Evolutionary conservation across 2,797 vertebrate species (phyloP).

Genomic region (Mus caroli): DNA sequence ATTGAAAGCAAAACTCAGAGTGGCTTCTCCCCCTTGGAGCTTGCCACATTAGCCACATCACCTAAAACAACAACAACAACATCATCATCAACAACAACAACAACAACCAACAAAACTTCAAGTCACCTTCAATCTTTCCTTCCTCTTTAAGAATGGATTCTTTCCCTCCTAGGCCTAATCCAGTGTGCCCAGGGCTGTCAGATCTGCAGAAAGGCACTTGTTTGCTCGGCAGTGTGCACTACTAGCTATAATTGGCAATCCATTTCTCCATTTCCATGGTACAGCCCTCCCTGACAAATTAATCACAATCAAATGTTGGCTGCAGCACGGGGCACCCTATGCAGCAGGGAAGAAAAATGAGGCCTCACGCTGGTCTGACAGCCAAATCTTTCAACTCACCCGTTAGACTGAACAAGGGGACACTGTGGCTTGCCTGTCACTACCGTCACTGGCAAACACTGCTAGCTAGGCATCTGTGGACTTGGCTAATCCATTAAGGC

Average conservation of each 20-base stretch:
- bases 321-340: conserved; percentile 87
- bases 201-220: conserved; percentile 77
- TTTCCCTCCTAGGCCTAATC: conserved; percentile 71
- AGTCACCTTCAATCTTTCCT: conserved; percentile 69
- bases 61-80: not conserved
- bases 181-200: conserved; percentile 85
- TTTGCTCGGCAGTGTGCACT: conserved; percentile 89
- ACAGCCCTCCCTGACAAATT: conserved; percentile 94
- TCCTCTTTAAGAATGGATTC: conserved; percentile 81
- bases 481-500: conserved; percentile 89
- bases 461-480: conserved; percentile 82
- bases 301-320: conserved; percentile 91
- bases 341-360: conserved; percentile 95
- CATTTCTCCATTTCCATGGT: conserved; percentile 93
- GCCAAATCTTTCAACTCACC: conserved; percentile 95
- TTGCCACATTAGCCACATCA: conserved; percentile 69
- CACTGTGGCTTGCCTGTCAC: conserved; percentile 90
- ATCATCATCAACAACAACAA: not conserved
- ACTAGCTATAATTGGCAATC: conserved; percentile 94
- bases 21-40: conserved; percentile 46
- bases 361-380: conserved; percentile 93
- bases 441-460: conserved; percentile 93
- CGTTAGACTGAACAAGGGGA: conserved; percentile 92
- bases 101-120: not conserved
- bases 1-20: conserved; percentile 75